These are phyloP conservation scores for Arge pagana DNA, from an alignment of 2,888 invertebrate species.

Conservation along the genomic window DNA sequence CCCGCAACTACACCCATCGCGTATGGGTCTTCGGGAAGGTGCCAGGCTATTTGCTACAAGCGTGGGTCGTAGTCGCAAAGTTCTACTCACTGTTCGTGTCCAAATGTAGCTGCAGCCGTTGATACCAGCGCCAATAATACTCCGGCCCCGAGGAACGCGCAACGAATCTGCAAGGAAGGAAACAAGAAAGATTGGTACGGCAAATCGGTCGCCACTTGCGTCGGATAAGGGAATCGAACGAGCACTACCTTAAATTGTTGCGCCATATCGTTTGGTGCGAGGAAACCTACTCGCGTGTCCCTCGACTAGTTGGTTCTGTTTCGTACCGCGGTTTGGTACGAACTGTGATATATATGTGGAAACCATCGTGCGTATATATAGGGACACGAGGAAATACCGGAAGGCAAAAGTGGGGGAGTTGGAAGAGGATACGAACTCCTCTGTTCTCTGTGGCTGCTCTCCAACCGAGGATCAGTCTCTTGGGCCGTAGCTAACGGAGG, in stretches of 20 bases:
- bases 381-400: slow-evolving; percentile 43
- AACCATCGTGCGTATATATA: slow-evolving; percentile 48
- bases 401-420: slow-evolving; percentile 39
- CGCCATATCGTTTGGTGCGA: slow-evolving; percentile 37
- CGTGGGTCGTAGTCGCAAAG: too few relatives aligned
- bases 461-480: slow-evolving; percentile 10
- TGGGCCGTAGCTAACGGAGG: slow-evolving; percentile 26
- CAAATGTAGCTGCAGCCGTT: slow-evolving; percentile 42
- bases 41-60: too few relatives aligned
- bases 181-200: slow-evolving; percentile 8
- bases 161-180: slow-evolving; percentile 37
- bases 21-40: too few relatives aligned
- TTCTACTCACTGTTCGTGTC: slow-evolving; percentile 49
- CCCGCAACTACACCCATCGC: too few relatives aligned
- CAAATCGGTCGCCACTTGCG: not conserved
- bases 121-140: slow-evolving; percentile 32
- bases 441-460: slow-evolving; percentile 15
- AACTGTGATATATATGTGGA: slow-evolving; percentile 53
- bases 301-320: slow-evolving; percentile 27
- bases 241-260: slow-evolving; percentile 30
- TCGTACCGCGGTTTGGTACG: slow-evolving; percentile 35
- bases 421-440: slow-evolving; percentile 22
- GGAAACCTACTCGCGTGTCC: slow-evolving; percentile 22
- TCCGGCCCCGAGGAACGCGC: slow-evolving; percentile 36
- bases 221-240: not conserved